phyloP scores from a whole-genome alignment of 2,888 invertebrate genomes.

The Quadroppia sp. region DNA sequence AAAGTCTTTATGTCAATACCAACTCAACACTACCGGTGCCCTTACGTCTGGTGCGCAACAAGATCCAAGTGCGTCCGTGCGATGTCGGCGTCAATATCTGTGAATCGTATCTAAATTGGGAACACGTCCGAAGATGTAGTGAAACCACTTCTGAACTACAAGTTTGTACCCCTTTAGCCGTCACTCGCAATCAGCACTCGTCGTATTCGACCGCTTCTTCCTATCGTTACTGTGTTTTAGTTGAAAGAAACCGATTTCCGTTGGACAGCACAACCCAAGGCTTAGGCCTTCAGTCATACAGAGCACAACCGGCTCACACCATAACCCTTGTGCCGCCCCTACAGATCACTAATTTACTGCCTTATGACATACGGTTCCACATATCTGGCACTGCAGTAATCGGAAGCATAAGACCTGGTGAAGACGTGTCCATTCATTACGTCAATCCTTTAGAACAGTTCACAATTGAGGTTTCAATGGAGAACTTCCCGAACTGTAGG shows the following conservation, averaged over 20 bases:
- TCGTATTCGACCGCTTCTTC: slow-evolving; percentile 43
- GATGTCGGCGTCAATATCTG: slow-evolving; percentile 56
- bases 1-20: slow-evolving; percentile 45
- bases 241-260: slow-evolving; percentile 76
- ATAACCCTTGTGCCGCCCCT: slow-evolving; percentile 79
- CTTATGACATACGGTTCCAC: slow-evolving; percentile 58
- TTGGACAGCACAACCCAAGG: slow-evolving; percentile 20
- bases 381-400: slow-evolving; percentile 51
- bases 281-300: slow-evolving; percentile 17
- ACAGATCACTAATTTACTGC: slow-evolving; percentile 77
- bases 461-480: slow-evolving; percentile 71
- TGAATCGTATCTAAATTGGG: slow-evolving; percentile 62
- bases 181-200: slow-evolving; percentile 50
- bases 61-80: slow-evolving; percentile 70
- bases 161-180: slow-evolving; percentile 38
- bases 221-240: slow-evolving; percentile 70
- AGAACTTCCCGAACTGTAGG: slow-evolving; percentile 73
- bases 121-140: slow-evolving; percentile 52
- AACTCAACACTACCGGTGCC: slow-evolving; percentile 67
- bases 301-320: slow-evolving; percentile 69
- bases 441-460: slow-evolving; percentile 68
- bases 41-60: slow-evolving; percentile 67
- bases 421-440: slow-evolving; percentile 56
- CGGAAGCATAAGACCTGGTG: slow-evolving; percentile 55
- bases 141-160: slow-evolving; percentile 40